Evolutionary conservation across 2,113 vertebrate genomes (phyloP).

Genomic region (Uropsilus gracilis): DNA sequence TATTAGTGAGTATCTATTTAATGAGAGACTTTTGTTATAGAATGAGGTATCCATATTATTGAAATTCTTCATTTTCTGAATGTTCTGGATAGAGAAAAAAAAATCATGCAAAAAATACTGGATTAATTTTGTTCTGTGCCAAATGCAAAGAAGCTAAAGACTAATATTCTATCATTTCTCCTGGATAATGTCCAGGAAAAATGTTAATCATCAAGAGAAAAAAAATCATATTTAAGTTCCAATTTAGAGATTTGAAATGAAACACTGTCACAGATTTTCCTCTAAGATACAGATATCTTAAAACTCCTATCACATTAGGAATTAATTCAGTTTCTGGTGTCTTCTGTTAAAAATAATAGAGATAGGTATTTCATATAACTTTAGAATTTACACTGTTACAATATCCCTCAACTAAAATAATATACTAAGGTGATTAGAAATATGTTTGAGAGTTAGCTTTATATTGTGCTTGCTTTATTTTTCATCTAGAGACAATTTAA

Average conservation of each 20-base stretch:
- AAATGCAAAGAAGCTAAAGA: conserved; percentile 4
- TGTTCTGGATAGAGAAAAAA: neutral
- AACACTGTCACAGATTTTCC: neutral
- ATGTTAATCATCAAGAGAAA: neutral
- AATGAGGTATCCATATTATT: neutral
- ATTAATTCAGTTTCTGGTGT: neutral
- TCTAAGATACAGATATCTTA: neutral
- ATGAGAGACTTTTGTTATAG: neutral
- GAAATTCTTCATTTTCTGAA: neutral
- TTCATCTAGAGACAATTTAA: neutral
- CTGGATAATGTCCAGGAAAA: neutral
- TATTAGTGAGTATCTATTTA: neutral
- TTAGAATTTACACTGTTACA: neutral
- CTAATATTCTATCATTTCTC: conserved; percentile 2
- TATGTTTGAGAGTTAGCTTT: neutral
- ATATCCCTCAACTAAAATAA: neutral
- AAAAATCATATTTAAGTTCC: neutral
- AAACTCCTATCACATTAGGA: neutral
- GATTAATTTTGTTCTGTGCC: neutral
- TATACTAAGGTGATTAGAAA: neutral
- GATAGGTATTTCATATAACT: neutral
- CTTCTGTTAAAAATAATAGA: neutral
- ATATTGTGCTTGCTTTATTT: neutral
- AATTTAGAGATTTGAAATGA: conserved; percentile 30
- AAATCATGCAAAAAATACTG: neutral